Base-by-base conservation (phyloP, 2,888 invertebrate species). In the Drosophila melanosoma region DNA sequence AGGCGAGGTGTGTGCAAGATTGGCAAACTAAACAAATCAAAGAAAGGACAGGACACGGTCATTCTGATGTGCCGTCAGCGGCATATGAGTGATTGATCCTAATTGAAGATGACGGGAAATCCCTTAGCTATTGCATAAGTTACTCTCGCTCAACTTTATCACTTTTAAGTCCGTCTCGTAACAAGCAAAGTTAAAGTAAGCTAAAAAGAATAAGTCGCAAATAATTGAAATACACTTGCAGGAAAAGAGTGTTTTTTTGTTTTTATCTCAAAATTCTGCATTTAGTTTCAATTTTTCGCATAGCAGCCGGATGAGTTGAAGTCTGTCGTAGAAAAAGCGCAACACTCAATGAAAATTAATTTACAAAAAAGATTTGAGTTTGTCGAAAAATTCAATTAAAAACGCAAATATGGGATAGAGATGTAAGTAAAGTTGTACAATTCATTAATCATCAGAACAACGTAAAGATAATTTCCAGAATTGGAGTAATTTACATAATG, bases 1-100 rank as follows among this genome's bases (percentile, higher is more conserved):
- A n/a, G n/a, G 48, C 72, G 71, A 81, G 54, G 65, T 83, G 74
- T 83, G 74, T 67, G 67, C 61, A 59, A 67, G 66, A 87, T 89
- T 80, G 80, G 53, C 82, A 80, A 89, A 71, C 76, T 81, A 86
- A 87, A 86, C 77, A 90, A 87, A 87, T 90, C 90, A 88, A 70
- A 70, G 71, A 15, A 36, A 32, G 40, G 51, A 32, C 68, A 69
- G 69, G 59, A 76, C 74, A 73, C 74, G 73, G 66, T 74, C 81
- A 71, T 81, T 78, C 68, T 70, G 51, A 54, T 60, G 68, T 74
- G 54, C 48, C 54, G 54, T 60, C 59, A 38, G 35, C 35, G 48
- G 33, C 63, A 52, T 54, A 62, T 62, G 68, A 74, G 68, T 74
- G 78, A 81, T 77, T 77, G 74, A 36, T 48, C 71, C 63, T 74